A percentile compares a stretch with the other conserved stretches of the same genome.
Conservation (phyloP, 2,113 vertebrate species). For the Corvus moneduloides region DNA sequence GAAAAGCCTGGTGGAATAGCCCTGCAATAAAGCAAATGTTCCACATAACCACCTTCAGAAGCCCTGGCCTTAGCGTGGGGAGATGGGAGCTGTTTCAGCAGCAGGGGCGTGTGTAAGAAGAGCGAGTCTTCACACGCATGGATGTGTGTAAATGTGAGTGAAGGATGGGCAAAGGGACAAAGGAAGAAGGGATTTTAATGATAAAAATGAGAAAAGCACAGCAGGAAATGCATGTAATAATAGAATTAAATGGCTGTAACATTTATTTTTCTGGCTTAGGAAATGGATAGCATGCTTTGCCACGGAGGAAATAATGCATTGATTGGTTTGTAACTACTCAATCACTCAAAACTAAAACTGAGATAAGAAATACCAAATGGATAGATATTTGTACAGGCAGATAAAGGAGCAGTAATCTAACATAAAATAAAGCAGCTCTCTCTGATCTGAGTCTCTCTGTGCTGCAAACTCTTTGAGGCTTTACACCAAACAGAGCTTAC, state of each 20-base stretch:
- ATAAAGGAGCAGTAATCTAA: not conserved
- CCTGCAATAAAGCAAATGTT: not conserved
- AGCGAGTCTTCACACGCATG: rapidly evolving
- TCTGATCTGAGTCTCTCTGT: not conserved
- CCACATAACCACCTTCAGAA: not conserved
- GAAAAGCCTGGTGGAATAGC: not conserved
- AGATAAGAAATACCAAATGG: slow-evolving; percentile 3
- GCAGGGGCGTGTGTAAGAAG: rapidly evolving
- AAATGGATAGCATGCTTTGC: slow-evolving; percentile 43
- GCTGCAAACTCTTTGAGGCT: slow-evolving; percentile 11
- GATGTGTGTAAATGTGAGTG: not conserved
- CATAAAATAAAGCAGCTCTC: not conserved
- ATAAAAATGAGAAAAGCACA: slow-evolving; percentile 12
- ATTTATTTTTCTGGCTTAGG: slow-evolving; percentile 45
- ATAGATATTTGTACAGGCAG: not conserved
- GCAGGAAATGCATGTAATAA: slow-evolving; percentile 47
- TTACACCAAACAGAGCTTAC: not conserved
- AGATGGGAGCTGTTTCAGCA: not conserved
- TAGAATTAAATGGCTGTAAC: slow-evolving; percentile 35
- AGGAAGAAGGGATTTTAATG: slow-evolving; percentile 22
- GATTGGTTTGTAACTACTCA: slow-evolving; percentile 61
- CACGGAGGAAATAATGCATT: slow-evolving; percentile 61
- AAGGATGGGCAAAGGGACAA: not conserved
- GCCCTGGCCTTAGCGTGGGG: not conserved
- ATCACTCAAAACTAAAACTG: slow-evolving; percentile 34